phyloP scores from a whole-genome alignment of 2,113 vertebrate species.

The Chloropsis cyanopogon region DNA sequence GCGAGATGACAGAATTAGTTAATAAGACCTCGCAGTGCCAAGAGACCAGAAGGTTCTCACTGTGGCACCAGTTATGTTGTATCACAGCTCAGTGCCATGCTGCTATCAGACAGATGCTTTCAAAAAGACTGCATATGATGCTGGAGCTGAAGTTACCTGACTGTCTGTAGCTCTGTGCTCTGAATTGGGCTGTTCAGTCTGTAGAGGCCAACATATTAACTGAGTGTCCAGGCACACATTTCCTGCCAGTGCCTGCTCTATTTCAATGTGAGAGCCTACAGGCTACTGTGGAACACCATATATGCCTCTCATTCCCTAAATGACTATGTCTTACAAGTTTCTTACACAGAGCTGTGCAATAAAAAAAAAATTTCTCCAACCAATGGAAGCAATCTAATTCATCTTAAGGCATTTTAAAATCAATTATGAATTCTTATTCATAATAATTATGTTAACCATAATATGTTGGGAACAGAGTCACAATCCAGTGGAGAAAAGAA shows the following conservation, averaged over 20 bases:
- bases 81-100: not conserved
- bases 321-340: not conserved
- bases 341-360: not conserved
- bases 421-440: not conserved
- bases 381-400: not conserved
- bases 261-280: not conserved
- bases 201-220: not conserved
- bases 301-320: not conserved
- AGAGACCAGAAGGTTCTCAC: not conserved
- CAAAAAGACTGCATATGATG: not conserved
- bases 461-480: not conserved
- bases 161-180: not conserved
- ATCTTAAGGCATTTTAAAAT: not conserved
- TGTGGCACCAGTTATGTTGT: not conserved
- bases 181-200: not conserved
- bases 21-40: not conserved
- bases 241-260: not conserved
- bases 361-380: not conserved
- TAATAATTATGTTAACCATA: not conserved
- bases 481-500: not conserved
- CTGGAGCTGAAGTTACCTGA: not conserved
- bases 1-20: not conserved
- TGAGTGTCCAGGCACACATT: not conserved
- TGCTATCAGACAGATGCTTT: not conserved
- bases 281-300: not conserved